Evolutionary conservation across 1,140 invertebrate species (phyloP).

Genomic region (Pissodes strobi): DNA sequence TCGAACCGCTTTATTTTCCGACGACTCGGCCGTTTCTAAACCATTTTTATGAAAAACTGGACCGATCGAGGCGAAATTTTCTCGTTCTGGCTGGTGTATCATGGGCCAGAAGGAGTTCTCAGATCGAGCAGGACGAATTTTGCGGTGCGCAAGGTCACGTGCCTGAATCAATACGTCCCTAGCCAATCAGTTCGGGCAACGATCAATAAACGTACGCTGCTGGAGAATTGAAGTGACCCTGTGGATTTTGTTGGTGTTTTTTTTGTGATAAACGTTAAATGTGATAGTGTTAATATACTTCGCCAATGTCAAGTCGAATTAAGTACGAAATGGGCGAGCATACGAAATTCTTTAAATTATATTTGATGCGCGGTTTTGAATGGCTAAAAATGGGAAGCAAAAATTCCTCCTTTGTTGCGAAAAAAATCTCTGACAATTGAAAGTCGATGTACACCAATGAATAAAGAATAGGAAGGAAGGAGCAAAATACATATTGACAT

Average conservation of each 20-base stretch:
- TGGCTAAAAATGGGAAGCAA: neutral
- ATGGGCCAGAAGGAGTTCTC: slow-evolving; percentile 2
- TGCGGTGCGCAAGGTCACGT: slow-evolving; percentile 14
- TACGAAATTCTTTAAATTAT: neutral
- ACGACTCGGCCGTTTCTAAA: slow-evolving; percentile 7
- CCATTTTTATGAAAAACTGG: slow-evolving; percentile 11
- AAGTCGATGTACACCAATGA: too few relatives aligned
- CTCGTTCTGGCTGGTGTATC: slow-evolving; percentile 5
- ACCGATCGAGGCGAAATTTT: slow-evolving; percentile 4
- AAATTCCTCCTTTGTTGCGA: neutral
- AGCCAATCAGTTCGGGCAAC: slow-evolving; percentile 1
- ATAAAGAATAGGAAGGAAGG: too few relatives aligned
- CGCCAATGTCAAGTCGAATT: too few relatives aligned
- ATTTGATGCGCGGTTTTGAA: neutral
- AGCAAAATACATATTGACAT: too few relatives aligned
- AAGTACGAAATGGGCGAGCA: neutral
- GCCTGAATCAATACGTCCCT: slow-evolving; percentile 19
- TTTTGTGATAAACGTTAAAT: too few relatives aligned
- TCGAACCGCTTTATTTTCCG: neutral
- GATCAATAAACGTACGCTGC: slow-evolving; percentile 16
- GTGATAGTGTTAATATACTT: too few relatives aligned
- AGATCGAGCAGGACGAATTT: slow-evolving; percentile 7
- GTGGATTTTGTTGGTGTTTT: neutral
- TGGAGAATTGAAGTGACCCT: neutral
- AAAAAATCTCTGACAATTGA: too few relatives aligned